Base-by-base conservation (phyloP, 30 jellyfish, hydroid and myxozoan species). In the Sanderia malayensis region DNA sequence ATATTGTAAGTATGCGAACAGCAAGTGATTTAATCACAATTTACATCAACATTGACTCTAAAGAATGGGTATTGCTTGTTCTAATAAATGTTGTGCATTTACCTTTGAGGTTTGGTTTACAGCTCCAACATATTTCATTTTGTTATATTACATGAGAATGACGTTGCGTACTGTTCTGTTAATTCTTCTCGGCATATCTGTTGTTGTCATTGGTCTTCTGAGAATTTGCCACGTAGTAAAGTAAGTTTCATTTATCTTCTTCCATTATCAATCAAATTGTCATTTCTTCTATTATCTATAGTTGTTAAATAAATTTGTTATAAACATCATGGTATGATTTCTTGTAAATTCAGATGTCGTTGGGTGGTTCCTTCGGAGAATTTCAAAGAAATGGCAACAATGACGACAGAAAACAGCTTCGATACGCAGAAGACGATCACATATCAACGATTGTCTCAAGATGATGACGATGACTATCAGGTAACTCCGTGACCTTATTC, bases 71-170 rank as follows among this genome's bases (percentile, higher is more conserved):
- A n/a, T n/a, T n/a, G n/a, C n/a, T n/a, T n/a, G n/a, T n/a, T n/a
- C n/a, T n/a, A n/a, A n/a, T n/a, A n/a, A n/a, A n/a, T n/a, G n/a
- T n/a, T n/a, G n/a, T n/a, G n/a, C n/a, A n/a, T n/a, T n/a, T n/a
- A n/a, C n/a, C 1, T n/a, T 58, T 11, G 23, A 88, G 97, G 97
- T 88, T 31, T 88, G 97, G 97, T 81, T 79, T 69, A 88, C 97
- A 0, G 97, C 97, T 27, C 97, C 97, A 7, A 88, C 97, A 2
- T 88, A 88, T 57, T 88, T 88, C 64, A 58, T 88, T 7, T 65
- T 88, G 10, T 76, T 88, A 44, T 88, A 88, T 41, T 88, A 88
- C 81, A 46, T 80, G 81, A 74, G 94, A 26, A 88, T 88, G 88
- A 37, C 92, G 0, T 26, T 81, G 27, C 58, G 74, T 19, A 58